Percentiles rank a stretch among this genome's conserved stretches.
Conservation (phyloP, 1,140 invertebrate species). For the Drosophila grimshawi region DNA sequence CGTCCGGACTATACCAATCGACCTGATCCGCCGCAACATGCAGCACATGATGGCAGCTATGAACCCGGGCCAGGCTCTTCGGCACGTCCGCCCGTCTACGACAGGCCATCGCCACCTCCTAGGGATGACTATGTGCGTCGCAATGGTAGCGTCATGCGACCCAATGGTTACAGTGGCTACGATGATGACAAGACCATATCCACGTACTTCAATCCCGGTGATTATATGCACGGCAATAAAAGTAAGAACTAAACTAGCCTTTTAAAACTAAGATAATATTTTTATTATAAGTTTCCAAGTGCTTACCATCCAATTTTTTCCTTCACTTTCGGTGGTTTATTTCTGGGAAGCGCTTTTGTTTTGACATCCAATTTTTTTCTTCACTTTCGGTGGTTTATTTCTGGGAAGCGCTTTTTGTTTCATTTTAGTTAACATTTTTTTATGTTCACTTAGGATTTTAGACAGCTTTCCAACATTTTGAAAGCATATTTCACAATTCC, state of each 20-base stretch:
- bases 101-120: constrained; percentile 33
- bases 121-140: constrained; percentile 71
- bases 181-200: constrained; percentile 82
- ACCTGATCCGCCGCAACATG: constrained; percentile 65
- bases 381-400: no score
- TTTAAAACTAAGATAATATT: no score
- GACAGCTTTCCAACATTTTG: no score
- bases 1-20: constrained; percentile 76
- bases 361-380: no score
- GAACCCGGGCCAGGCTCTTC: constrained; percentile 48
- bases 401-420: no score
- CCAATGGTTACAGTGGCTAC: constrained; percentile 60
- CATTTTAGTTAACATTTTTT: no score
- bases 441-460: no score
- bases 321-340: no score
- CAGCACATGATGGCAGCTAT: constrained; percentile 43
- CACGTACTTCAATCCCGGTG: constrained; percentile 82
- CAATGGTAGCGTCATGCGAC: constrained; percentile 68
- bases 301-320: no score
- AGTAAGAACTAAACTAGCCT: constrained; percentile 39
- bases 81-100: constrained; percentile 50
- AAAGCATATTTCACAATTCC: no score
- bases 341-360: no score
- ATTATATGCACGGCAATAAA: constrained; percentile 67
- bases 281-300: no score